Evolutionary conservation across 2,888 invertebrate species (phyloP).

Genomic region (Cremastinae sp.): DNA sequence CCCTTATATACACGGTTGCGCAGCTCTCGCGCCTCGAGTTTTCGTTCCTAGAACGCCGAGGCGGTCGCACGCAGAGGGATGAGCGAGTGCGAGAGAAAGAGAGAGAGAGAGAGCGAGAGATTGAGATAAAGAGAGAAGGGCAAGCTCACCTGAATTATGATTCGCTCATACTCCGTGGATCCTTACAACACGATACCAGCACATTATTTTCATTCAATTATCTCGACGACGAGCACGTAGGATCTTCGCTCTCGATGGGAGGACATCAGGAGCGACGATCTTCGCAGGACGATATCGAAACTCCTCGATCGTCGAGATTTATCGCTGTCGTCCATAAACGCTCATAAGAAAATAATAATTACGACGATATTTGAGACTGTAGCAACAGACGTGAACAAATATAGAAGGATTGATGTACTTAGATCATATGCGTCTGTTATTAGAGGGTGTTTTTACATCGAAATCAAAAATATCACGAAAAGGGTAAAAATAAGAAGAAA

Average conservation of each 20-base stretch:
- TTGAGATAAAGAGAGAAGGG: constrained; percentile 18
- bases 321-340: background rate
- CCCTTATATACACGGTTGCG: constrained; percentile 78
- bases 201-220: constrained; percentile 79
- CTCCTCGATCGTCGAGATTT: too few relatives aligned
- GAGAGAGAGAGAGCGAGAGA: constrained; percentile 4
- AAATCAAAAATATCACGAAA: too few relatives aligned
- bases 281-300: too few relatives aligned
- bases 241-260: background rate
- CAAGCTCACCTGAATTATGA: constrained; percentile 76
- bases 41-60: background rate
- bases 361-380: background rate
- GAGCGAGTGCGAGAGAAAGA: constrained; percentile 51
- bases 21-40: constrained; percentile 66
- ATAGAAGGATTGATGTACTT: too few relatives aligned
- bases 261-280: background rate
- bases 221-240: constrained; percentile 62
- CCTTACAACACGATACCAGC: constrained; percentile 75
- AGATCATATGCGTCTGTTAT: too few relatives aligned
- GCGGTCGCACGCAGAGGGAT: constrained; percentile 29
- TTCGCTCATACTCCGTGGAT: constrained; percentile 64
- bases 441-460: too few relatives aligned
- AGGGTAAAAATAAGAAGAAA: too few relatives aligned
- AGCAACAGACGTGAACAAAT: too few relatives aligned
- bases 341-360: too few relatives aligned